Evolutionary conservation across 2,113 vertebrate species (phyloP).

Genomic region (Ellobius talpinus): DNA sequence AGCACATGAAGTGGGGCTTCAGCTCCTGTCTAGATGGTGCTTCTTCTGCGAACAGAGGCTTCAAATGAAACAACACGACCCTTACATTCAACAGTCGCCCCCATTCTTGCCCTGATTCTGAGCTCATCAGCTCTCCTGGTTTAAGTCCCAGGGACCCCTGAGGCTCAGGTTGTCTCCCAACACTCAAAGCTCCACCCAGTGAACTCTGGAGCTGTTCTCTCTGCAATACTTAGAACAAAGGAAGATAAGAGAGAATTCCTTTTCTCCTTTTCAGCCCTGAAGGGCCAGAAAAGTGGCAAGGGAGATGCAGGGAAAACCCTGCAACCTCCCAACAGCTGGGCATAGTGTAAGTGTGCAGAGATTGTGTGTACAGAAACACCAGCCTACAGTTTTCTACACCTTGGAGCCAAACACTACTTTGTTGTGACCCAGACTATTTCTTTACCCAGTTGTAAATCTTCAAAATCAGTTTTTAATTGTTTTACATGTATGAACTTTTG

Average conservation of each 20-base stretch:
- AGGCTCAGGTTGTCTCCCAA: not conserved
- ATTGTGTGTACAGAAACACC: rapidly evolving
- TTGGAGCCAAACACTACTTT: not conserved
- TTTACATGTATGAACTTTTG: not conserved
- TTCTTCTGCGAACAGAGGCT: not conserved
- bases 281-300: not conserved
- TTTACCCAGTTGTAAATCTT: not conserved
- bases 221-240: not conserved
- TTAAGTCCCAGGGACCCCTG: not conserved
- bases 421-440: not conserved
- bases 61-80: not conserved
- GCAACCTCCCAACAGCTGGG: not conserved
- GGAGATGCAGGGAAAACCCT: not conserved
- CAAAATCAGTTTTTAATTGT: not conserved
- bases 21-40: not conserved
- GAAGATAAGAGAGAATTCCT: no score
- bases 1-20: not conserved
- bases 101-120: not conserved
- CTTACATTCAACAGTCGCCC: not conserved
- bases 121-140: not conserved
- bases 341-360: rapidly evolving
- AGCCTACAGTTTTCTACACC: rapidly evolving
- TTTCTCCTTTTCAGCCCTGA: not conserved
- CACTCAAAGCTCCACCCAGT: not conserved
- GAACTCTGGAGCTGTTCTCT: rapidly evolving